phyloP scores from a whole-genome alignment of 2,797 vertebrate species.

The Hirundo rustica region DNA sequence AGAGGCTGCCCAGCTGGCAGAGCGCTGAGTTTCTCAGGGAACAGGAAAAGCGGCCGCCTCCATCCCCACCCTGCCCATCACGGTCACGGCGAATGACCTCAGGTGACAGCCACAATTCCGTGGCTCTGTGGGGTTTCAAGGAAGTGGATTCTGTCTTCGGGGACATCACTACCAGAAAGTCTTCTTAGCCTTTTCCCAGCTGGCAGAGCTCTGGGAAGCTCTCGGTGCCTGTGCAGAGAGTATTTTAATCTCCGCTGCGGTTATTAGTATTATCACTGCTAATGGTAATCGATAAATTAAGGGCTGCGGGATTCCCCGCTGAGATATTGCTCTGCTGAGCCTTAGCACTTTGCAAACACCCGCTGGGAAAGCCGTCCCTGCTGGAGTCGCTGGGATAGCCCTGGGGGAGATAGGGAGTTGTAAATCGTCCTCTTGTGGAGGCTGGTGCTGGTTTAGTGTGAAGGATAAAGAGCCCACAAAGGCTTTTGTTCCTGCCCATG shows the following conservation, averaged over 20 bases:
- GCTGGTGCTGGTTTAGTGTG: neutral
- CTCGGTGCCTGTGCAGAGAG: neutral
- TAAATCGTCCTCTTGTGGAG: neutral
- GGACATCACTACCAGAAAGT: neutral
- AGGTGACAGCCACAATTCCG: neutral
- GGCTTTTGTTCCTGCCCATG: neutral
- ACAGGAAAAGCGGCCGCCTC: neutral
- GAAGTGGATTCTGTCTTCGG: neutral
- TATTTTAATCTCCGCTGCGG: neutral
- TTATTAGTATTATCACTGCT: neutral
- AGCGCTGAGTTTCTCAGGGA: neutral
- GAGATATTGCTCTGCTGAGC: rapidly evolving
- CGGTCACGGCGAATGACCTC: neutral
- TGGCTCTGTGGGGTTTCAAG: neutral
- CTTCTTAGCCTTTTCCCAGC: neutral
- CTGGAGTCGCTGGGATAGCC: neutral
- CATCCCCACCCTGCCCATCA: rapidly evolving
- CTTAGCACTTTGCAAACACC: neutral
- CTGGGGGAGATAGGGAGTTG: neutral
- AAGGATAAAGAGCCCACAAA: neutral
- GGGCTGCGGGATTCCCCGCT: neutral
- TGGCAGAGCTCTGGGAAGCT: neutral
- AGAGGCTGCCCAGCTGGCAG: neutral
- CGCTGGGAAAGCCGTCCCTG: neutral
- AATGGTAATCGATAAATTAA: slow-evolving; percentile 9